Evolutionary conservation across 2,888 invertebrate genomes (phyloP).

Genomic region (Anoncus sp.): DNA sequence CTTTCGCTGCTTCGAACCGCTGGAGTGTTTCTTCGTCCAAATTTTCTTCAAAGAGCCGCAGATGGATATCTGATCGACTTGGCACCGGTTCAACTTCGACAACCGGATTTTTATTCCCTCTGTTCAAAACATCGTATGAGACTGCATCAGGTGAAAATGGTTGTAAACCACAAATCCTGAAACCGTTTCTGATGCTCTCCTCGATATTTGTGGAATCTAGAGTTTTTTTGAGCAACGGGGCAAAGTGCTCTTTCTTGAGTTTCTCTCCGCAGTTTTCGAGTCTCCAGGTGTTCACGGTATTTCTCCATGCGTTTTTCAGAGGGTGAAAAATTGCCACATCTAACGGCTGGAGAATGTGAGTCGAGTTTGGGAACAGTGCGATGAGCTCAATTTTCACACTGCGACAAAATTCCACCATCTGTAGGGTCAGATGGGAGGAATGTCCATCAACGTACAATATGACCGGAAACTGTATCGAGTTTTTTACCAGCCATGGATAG

Average conservation of each 20-base stretch:
- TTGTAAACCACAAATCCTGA: constrained; percentile 70
- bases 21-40: constrained; percentile 12
- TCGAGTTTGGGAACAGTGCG: constrained; percentile 76
- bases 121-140: constrained; percentile 47
- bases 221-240: constrained; percentile 68
- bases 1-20: constrained; percentile 9
- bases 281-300: constrained; percentile 70
- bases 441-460: constrained; percentile 80
- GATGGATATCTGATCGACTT: constrained; percentile 11
- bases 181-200: constrained; percentile 69
- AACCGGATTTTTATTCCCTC: constrained; percentile 11
- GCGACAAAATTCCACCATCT: constrained; percentile 76
- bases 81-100: constrained; percentile 11
- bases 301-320: constrained; percentile 73
- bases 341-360: constrained; percentile 78
- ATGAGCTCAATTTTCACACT: constrained; percentile 75
- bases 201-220: constrained; percentile 62
- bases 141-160: constrained; percentile 62
- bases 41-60: constrained; percentile 17
- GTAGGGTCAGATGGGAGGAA: constrained; percentile 75
- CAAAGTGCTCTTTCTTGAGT: constrained; percentile 70
- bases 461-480: constrained; percentile 73
- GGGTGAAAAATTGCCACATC: constrained; percentile 77
- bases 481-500: constrained; percentile 74
- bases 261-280: constrained; percentile 66